Percentiles rank a stretch among this genome's conserved stretches.
phyloP scores from a whole-genome alignment of 37 sponge, comb jelly and placozoan genomes.

The Mnemiopsis leidyi region DNA sequence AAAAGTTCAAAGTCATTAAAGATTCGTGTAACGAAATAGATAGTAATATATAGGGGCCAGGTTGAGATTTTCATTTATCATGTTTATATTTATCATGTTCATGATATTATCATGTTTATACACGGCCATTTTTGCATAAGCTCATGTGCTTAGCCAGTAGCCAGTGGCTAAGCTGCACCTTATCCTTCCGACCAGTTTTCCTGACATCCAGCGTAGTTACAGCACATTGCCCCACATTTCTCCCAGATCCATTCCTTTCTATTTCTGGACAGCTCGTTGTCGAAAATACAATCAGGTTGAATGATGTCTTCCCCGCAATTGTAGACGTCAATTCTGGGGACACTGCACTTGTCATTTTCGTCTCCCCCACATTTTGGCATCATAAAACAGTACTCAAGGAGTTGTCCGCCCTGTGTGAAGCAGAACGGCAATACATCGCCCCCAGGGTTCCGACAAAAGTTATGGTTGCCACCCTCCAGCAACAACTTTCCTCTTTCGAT shows the following conservation, averaged over 20 bases:
- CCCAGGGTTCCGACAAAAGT: background rate
- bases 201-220: background rate
- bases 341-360: background rate
- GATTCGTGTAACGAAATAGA: too few relatives aligned
- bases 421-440: background rate
- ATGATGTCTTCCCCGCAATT: background rate
- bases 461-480: background rate
- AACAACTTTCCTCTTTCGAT: background rate
- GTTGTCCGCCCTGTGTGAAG: background rate
- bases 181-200: too few relatives aligned
- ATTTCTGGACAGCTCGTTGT: background rate
- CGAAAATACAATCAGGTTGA: background rate
- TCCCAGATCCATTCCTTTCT: background rate
- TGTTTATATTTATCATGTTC: too few relatives aligned
- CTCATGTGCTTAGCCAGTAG: too few relatives aligned
- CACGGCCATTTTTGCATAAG: too few relatives aligned
- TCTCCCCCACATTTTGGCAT: background rate
- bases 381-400: background rate
- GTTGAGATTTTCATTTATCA: too few relatives aligned
- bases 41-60: too few relatives aligned
- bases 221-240: background rate
- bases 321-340: background rate
- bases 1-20: too few relatives aligned
- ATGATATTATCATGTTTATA: too few relatives aligned
- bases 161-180: too few relatives aligned